These are phyloP conservation scores for Nesoenas mayeri DNA, from an alignment of 2,113 vertebrate species.

Conservation along the genomic window DNA sequence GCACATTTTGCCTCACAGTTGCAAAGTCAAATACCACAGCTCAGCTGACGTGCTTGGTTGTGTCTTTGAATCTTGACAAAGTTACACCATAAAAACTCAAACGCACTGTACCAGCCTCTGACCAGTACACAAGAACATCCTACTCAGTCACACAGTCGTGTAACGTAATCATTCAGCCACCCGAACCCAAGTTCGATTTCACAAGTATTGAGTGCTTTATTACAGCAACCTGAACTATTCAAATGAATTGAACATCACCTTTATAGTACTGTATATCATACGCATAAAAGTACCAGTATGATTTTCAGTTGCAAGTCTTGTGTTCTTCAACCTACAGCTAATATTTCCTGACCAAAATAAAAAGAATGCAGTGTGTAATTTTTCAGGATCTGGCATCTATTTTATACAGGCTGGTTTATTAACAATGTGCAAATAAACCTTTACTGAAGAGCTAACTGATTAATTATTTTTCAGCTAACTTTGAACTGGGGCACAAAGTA, in stretches of 20 bases:
- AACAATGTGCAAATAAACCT: slow-evolving; percentile 81
- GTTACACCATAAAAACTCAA: slow-evolving; percentile 6
- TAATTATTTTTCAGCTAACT: slow-evolving; percentile 70
- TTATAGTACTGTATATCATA: slow-evolving; percentile 82
- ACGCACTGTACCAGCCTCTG: slow-evolving; percentile 39
- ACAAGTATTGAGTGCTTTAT: slow-evolving; percentile 86
- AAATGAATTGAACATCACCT: slow-evolving; percentile 80
- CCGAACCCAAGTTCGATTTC: slow-evolving; percentile 63
- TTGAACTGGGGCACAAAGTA: slow-evolving; percentile 78
- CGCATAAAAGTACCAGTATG: slow-evolving; percentile 85
- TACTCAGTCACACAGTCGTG: not conserved
- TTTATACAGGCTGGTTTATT: slow-evolving; percentile 76
- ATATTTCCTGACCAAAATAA: slow-evolving; percentile 49
- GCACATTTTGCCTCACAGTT: not conserved
- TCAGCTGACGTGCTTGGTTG: not conserved
- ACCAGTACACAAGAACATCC: not conserved
- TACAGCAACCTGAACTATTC: slow-evolving; percentile 87
- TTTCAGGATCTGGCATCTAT: slow-evolving; percentile 59
- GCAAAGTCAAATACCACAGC: not conserved
- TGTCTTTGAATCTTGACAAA: not conserved
- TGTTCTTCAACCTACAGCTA: slow-evolving; percentile 79
- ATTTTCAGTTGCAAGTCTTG: slow-evolving; percentile 75
- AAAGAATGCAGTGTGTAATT: slow-evolving; percentile 84
- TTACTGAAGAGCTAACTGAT: slow-evolving; percentile 72
- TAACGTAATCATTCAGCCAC: slow-evolving; percentile 29